Evolutionary conservation across 1,140 invertebrate species (phyloP), one percentile per base, ranked within the genome.

Genomic region (Leptonema lineaticorne): DNA sequence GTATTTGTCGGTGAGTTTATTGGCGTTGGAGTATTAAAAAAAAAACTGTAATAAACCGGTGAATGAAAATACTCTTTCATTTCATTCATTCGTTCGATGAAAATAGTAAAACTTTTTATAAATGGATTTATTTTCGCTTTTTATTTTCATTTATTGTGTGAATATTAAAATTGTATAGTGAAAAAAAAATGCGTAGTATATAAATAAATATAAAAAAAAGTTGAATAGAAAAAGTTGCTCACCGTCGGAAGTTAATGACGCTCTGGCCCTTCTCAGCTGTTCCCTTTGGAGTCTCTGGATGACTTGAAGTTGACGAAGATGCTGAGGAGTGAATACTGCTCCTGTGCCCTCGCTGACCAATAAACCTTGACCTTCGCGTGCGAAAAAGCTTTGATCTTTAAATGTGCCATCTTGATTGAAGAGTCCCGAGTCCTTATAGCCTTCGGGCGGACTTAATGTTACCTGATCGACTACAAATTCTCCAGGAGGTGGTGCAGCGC

Each of bases 391-490:
- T 63, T 85, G 82, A 68, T 85, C 84, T 7, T 80, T 78, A 63
- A 82, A 74, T 18, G 80, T 82, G 5, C 81, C 81, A 56, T 82
- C 81, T 26, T 78, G 74, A 57, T 81, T 81, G 63, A 82, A 82
- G 48, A 85, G 74, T 22, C 84, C 83, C 79, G 88, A 81, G 75
- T 93, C 91, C 78, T 93, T 93, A 82, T 93, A 93, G 6, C 91
- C 91, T 74, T 93, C 92, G 8, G 92, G 92, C 53, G 92, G 92
- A 75, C 91, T 93, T 5, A 93, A 84, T 1, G 92, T 92, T n/a
- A 90, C 90, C 64, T 89, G 87, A 75, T 90, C 88, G 30, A 86
- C 85, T 29, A 86, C 85, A 74, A 87, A 87, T 68, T 87, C 85
- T 60, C 85, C 77, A 6, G 87, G 86, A 63, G 88, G 88, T 74